Percentiles rank a stretch among this genome's conserved stretches.
phyloP scores from a whole-genome alignment of 1,140 invertebrate species.

The Trichomalopsis sarcophagae region DNA sequence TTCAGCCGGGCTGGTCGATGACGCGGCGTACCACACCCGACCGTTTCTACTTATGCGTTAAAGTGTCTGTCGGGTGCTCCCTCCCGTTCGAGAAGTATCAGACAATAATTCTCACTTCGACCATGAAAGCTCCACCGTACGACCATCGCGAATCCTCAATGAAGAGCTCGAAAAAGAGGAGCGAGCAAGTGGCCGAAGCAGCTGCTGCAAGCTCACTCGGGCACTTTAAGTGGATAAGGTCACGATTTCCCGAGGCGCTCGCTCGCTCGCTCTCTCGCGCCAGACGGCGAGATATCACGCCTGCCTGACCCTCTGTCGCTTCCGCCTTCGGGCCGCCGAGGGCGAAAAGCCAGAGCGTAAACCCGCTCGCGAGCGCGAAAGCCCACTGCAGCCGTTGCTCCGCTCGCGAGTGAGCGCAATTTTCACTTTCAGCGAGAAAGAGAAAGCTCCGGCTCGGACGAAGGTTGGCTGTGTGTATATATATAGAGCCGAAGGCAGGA shows the following conservation, averaged over 20 bases:
- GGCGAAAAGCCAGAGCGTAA: constrained; percentile 14
- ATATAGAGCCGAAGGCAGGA: not conserved
- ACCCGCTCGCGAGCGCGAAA: not conserved
- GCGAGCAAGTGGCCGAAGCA: not conserved
- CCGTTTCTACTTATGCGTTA: no score
- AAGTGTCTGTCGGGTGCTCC: not conserved
- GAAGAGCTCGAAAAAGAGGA: not conserved
- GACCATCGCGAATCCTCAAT: not conserved
- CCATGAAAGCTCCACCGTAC: no score
- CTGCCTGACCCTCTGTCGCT: not conserved
- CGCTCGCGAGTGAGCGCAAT: constrained; percentile 7
- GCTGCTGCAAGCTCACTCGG: not conserved
- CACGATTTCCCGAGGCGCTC: not conserved
- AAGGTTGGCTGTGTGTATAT: not conserved
- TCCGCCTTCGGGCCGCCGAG: constrained; percentile 17
- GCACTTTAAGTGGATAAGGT: constrained; percentile 15
- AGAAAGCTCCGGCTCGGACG: constrained; percentile 28
- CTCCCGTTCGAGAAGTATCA: no score
- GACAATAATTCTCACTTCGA: no score
- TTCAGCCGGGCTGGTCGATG: not conserved
- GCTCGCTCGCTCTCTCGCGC: no score
- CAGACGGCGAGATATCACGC: not conserved
- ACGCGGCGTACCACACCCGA: not conserved
- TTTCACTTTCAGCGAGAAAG: constrained; percentile 47
- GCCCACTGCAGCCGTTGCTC: not conserved